These are phyloP conservation scores for Palythoa caribaeorum DNA, from an alignment of 92 coral and sea anemone species.

Conservation along the genomic window DNA sequence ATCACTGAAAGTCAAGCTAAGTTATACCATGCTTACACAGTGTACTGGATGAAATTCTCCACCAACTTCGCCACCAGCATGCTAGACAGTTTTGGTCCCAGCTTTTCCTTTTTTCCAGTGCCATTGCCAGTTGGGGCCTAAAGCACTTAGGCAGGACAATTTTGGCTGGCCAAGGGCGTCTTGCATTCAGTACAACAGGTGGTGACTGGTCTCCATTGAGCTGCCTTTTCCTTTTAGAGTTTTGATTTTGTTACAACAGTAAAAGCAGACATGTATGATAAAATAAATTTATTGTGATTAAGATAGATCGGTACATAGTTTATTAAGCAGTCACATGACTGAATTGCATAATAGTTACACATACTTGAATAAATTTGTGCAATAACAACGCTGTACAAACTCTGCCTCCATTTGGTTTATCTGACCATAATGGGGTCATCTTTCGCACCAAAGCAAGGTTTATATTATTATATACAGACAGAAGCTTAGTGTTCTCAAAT, in stretches of 20 bases:
- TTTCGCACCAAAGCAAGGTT: no score
- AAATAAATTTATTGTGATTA: no score
- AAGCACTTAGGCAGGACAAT: constrained; percentile 3
- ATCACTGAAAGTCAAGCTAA: background rate
- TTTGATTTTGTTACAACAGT: background rate
- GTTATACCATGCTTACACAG: background rate
- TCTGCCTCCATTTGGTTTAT: no score
- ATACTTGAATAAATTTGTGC: no score
- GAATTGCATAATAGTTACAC: no score
- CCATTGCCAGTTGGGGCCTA: background rate
- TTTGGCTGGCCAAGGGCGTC: constrained; percentile 17
- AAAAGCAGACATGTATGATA: background rate
- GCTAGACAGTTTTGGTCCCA: background rate
- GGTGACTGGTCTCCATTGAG: constrained; percentile 9
- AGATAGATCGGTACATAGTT: no score
- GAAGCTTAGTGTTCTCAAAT: no score
- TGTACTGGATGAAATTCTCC: background rate
- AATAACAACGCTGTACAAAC: no score
- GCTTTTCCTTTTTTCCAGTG: background rate
- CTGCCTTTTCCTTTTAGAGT: background rate
- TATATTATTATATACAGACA: no score
- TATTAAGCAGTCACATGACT: no score
- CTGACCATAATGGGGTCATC: no score
- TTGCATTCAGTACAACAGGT: constrained; percentile 2
- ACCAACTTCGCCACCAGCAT: background rate